Evolutionary conservation across 1,140 invertebrate species (phyloP).

Genomic region (Meloidogyne chitwoodi): DNA sequence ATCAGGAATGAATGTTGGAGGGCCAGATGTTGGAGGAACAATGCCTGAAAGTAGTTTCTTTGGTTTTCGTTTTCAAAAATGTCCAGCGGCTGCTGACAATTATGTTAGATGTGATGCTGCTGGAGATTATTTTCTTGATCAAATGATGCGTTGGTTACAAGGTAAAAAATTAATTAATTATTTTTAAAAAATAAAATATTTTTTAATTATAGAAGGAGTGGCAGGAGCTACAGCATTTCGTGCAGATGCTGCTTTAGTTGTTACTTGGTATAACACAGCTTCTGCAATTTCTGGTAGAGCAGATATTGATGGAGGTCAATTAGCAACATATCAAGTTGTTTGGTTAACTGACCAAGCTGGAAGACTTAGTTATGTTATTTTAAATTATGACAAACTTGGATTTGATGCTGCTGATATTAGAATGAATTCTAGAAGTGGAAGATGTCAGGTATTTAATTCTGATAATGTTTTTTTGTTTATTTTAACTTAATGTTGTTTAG

Average conservation of each 20-base stretch:
- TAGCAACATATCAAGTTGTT: conserved; percentile 56
- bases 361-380: conserved; percentile 47
- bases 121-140: conserved; percentile 56
- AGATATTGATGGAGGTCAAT: conserved; percentile 56
- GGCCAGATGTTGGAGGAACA: conserved; percentile 23
- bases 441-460: conserved; percentile 30
- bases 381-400: conserved; percentile 53
- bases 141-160: conserved; percentile 59
- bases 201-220: conserved; percentile 46
- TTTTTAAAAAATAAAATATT: background rate
- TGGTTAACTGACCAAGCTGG: conserved; percentile 45
- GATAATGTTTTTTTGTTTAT: background rate
- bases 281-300: conserved; percentile 57
- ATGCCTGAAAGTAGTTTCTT: conserved; percentile 52
- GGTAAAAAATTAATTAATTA: background rate
- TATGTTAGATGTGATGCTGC: conserved; percentile 54
- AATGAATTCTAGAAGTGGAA: conserved; percentile 42
- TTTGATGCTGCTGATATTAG: conserved; percentile 50
- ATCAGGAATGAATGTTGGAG: conserved; percentile 48
- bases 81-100: conserved; percentile 48
- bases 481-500: too few relatives aligned
- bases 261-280: conserved; percentile 60
- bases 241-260: conserved; percentile 56
- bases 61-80: conserved; percentile 45
- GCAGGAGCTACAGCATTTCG: conserved; percentile 56